A percentile compares a stretch with the other conserved stretches of the same genome.
Evolutionary conservation across 2,888 invertebrate species (phyloP).

Genomic region (Eupithecia vulgata): DNA sequence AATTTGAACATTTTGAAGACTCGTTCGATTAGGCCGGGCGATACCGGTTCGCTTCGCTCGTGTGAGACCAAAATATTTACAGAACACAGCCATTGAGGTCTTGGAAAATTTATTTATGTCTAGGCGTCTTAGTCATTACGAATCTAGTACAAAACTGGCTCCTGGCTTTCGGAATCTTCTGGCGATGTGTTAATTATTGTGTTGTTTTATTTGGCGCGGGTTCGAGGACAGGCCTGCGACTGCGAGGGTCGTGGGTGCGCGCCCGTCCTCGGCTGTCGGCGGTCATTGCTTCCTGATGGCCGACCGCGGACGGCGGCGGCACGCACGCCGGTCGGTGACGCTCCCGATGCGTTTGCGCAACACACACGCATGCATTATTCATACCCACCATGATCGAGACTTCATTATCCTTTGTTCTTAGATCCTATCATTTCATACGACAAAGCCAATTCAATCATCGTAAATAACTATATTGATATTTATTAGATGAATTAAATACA

Average conservation of each 20-base stretch:
- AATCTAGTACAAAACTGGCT: slow-evolving; percentile 16
- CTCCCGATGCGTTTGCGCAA: slow-evolving; percentile 66
- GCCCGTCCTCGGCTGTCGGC: slow-evolving; percentile 59
- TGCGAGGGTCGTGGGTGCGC: slow-evolving; percentile 23
- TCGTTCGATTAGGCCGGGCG: slow-evolving; percentile 40
- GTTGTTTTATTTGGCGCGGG: slow-evolving; percentile 33
- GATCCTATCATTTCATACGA: slow-evolving; percentile 53
- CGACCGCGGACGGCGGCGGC: slow-evolving; percentile 25
- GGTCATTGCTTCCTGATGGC: slow-evolving; percentile 78
- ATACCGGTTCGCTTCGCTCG: slow-evolving; percentile 48
- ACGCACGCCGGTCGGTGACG: slow-evolving; percentile 39
- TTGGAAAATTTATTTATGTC: slow-evolving; percentile 14
- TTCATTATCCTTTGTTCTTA: slow-evolving; percentile 69
- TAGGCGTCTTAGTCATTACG: slow-evolving; percentile 17
- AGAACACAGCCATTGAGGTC: slow-evolving; percentile 46
- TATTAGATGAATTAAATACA: slow-evolving; percentile 40
- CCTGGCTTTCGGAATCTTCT: slow-evolving; percentile 7
- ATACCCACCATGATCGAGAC: slow-evolving; percentile 56
- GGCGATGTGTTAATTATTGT: slow-evolving; percentile 22
- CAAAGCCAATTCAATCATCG: slow-evolving; percentile 55
- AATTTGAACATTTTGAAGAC: slow-evolving; percentile 48
- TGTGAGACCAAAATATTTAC: slow-evolving; percentile 29
- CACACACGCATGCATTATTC: slow-evolving; percentile 67
- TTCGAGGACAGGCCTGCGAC: slow-evolving; percentile 12
- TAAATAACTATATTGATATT: slow-evolving; percentile 46